phyloP scores from a whole-genome alignment of 1,140 invertebrate genomes.

The Aradophagus sp. region DNA sequence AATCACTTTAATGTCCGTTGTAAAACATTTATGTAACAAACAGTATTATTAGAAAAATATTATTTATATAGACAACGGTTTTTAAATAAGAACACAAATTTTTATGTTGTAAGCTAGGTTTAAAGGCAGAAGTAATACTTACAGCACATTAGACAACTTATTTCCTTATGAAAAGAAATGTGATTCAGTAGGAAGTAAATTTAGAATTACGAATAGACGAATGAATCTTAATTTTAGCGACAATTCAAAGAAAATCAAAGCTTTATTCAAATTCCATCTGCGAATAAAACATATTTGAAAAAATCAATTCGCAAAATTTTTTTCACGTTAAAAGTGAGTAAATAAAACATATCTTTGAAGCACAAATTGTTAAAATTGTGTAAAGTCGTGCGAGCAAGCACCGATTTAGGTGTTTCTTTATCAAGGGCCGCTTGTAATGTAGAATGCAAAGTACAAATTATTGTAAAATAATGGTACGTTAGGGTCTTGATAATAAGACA shows the following conservation, averaged over 20 bases:
- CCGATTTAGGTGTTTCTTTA: slow-evolving; percentile 18
- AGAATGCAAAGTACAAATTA: slow-evolving; percentile 29
- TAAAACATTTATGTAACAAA: slow-evolving; percentile 36
- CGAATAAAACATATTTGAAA: too few species aligned
- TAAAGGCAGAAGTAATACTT: slow-evolving; percentile 35
- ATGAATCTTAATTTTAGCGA: slow-evolving; percentile 13
- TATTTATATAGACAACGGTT: slow-evolving; percentile 33
- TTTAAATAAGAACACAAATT: slow-evolving; percentile 25
- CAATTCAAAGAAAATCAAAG: slow-evolving; percentile 18
- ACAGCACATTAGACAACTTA: slow-evolving; percentile 15
- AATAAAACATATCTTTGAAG: slow-evolving; percentile 39
- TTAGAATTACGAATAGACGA: slow-evolving; percentile 29
- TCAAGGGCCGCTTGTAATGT: slow-evolving; percentile 7
- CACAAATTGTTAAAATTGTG: too few species aligned
- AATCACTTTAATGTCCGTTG: slow-evolving; percentile 28
- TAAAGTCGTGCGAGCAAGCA: slow-evolving; percentile 10
- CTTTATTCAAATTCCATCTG: too few species aligned
- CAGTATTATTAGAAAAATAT: slow-evolving; percentile 48
- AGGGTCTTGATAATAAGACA: slow-evolving; percentile 19
- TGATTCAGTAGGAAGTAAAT: slow-evolving; percentile 34
- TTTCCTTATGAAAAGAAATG: slow-evolving; percentile 24
- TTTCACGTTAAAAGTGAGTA: slow-evolving; percentile 7
- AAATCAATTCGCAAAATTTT: slow-evolving; percentile 3
- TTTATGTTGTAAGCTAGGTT: slow-evolving; percentile 27
- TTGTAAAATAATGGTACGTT: slow-evolving; percentile 23